A percentile compares a stretch with the other conserved stretches of the same genome.
These are phyloP conservation scores for Xanthorhoe designata DNA, from an alignment of 2,888 invertebrate species.

Conservation along the genomic window DNA sequence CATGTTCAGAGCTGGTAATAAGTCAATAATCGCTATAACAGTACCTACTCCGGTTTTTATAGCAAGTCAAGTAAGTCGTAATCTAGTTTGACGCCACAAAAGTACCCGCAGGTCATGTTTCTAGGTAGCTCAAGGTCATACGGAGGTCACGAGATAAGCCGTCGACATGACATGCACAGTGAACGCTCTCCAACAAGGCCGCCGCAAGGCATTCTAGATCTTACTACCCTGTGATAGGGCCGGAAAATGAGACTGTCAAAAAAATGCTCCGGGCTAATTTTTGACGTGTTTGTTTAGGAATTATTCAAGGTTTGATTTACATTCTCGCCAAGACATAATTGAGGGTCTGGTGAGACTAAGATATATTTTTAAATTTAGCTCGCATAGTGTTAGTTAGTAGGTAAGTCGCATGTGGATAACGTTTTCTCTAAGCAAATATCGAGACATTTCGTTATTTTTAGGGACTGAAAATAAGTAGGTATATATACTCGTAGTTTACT, in stretches of 20 bases:
- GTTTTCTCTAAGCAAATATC: not conserved
- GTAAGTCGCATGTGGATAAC: not conserved
- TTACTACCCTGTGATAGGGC: conserved; percentile 17
- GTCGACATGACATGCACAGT: conserved; percentile 49
- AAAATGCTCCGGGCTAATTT: conserved; percentile 21
- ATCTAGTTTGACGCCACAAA: conserved; percentile 20
- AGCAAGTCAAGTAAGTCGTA: not conserved
- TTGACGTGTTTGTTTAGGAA: conserved; percentile 30
- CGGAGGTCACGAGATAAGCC: conserved; percentile 58
- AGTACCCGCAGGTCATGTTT: conserved; percentile 31
- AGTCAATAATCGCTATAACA: not conserved
- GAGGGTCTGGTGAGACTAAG: not conserved
- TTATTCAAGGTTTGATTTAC: conserved; percentile 7
- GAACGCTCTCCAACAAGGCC: conserved; percentile 49
- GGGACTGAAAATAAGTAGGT: too few relatives aligned
- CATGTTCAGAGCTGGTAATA: not conserved
- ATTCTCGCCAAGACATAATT: not conserved
- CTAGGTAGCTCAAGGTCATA: conserved; percentile 50
- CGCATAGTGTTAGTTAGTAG: too few relatives aligned
- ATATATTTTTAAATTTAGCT: too few relatives aligned
- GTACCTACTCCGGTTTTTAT: too few relatives aligned
- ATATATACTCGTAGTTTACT: too few relatives aligned
- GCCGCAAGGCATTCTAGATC: conserved; percentile 14
- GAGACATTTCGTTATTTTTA: too few relatives aligned
- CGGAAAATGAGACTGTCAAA: conserved; percentile 21